Evolutionary conservation across 35 echinoderm and acorn worm species (phyloP), one percentile per base, ranked within the genome.

Genomic region (Heliocidaris erythrogramma): DNA sequence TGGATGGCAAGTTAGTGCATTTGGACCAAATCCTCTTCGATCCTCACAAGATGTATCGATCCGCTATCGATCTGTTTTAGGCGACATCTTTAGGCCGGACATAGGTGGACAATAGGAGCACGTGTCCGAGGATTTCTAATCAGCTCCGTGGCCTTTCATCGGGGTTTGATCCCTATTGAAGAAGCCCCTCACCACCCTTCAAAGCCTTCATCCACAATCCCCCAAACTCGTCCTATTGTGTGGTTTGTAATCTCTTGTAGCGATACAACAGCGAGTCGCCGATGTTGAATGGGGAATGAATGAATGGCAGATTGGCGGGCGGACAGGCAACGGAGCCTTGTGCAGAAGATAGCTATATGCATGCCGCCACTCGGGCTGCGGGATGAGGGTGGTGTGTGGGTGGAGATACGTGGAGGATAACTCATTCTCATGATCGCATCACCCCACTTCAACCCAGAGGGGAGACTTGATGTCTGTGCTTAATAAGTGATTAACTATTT

Each of bases 81-180:
- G 91, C 48, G 47, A 92, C 91, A 59, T 92, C 47, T 92, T 92
- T 92, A 92, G 48, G 91, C 47, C 13, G 48, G 91, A 92, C 91
- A 92, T 59, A n/a, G 47, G 29, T 9, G 48, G 21, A 92, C 91
- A 92, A 92, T 92, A 30, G 91, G 14, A 48, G 91, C 91, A 92
- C 91, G 91, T 92, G 91, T 92, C 91, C n/a, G 11, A 59, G 30
- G 91, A 49, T 92, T 92, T 92, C 31, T 92, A 92, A 92, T 92
- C 91, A 30, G 49, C 47, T 92, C 91, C n/a, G 2, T 92, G n/a
- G 16, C 91, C 50, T 92, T 59, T 59, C 91, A 32, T 89, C 87
- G 47, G 87, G 30, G 21, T 9, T 48, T 47, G 47, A 89, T 89
- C 87, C 47, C 87, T 35, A 89, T 89, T 89, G 29, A 89, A 27